A percentile compares a stretch with the other conserved stretches of the same genome.
These are phyloP conservation scores for Ophion ventricosus DNA, from an alignment of 2,888 invertebrate genomes.

Conservation along the genomic window DNA sequence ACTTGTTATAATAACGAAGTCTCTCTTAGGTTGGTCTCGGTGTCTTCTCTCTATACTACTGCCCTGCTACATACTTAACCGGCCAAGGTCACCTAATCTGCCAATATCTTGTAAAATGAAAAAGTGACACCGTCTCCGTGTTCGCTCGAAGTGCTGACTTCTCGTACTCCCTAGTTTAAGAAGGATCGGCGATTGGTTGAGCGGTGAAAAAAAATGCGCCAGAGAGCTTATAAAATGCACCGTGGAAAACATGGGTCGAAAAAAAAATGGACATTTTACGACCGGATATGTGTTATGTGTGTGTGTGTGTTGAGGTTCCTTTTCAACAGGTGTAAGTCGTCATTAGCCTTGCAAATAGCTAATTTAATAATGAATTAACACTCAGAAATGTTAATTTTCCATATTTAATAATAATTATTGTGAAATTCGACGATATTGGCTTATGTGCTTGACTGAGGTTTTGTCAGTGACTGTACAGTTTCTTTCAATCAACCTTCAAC, in stretches of 20 bases:
- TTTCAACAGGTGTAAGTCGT: slow-evolving; percentile 1
- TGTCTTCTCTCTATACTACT: slow-evolving; percentile 9
- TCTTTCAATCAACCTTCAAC: no score
- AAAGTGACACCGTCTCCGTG: background rate
- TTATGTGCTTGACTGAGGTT: no score
- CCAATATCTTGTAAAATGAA: slow-evolving; percentile 69
- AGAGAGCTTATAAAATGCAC: slow-evolving; percentile 63
- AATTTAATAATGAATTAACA: no score
- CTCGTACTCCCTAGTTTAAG: background rate
- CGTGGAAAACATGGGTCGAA: background rate
- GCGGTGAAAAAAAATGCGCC: slow-evolving; percentile 5
- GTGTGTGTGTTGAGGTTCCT: background rate
- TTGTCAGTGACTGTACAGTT: no score
- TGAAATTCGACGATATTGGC: no score
- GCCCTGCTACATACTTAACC: slow-evolving; percentile 22
- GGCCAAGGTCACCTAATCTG: slow-evolving; percentile 51
- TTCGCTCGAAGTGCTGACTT: background rate
- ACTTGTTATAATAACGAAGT: slow-evolving; percentile 45
- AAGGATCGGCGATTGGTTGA: slow-evolving; percentile 51
- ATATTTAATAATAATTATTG: no score
- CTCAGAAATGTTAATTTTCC: no score
- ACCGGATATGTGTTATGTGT: no score
- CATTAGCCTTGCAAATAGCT: no score
- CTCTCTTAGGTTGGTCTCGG: slow-evolving; percentile 34
- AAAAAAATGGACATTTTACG: no score